phyloP scores from a whole-genome alignment of 2,888 invertebrate species.

The Hoplodrina ambigua region DNA sequence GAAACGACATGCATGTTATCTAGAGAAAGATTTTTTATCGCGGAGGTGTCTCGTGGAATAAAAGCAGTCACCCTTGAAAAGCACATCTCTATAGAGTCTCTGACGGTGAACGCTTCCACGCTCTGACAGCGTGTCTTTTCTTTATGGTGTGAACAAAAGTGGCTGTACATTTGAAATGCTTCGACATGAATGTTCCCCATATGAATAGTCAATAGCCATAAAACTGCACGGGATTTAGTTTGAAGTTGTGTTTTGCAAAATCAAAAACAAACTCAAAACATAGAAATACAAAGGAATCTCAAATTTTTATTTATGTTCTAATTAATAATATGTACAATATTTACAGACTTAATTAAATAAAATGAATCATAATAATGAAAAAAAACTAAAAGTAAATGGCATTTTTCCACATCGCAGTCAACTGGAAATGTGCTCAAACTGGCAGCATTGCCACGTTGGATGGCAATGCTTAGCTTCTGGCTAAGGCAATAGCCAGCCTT shows the following conservation, averaged over 20 bases:
- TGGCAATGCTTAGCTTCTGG: too few species aligned
- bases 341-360: too few species aligned
- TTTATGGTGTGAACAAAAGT: slow-evolving; percentile 73
- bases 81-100: slow-evolving; percentile 47
- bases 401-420: too few species aligned
- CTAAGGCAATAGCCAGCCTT: too few species aligned
- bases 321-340: too few species aligned
- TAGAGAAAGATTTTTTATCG: slow-evolving; percentile 44
- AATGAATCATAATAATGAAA: too few species aligned
- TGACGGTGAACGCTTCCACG: slow-evolving; percentile 46
- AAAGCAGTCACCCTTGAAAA: slow-evolving; percentile 55
- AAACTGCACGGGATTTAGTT: slow-evolving; percentile 5
- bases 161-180: slow-evolving; percentile 52
- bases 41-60: slow-evolving; percentile 45
- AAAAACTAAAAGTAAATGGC: too few species aligned
- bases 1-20: slow-evolving; percentile 47
- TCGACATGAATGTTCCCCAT: slow-evolving; percentile 14
- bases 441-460: too few species aligned
- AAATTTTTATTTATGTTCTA: too few species aligned
- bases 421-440: too few species aligned
- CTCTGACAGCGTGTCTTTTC: slow-evolving; percentile 65
- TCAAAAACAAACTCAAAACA: too few species aligned
- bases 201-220: slow-evolving; percentile 19
- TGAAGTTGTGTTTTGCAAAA: not conserved
- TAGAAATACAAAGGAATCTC: not conserved